Conservation (phyloP, 2,797 vertebrate genomes). For the Macropodus opercularis region DNA sequence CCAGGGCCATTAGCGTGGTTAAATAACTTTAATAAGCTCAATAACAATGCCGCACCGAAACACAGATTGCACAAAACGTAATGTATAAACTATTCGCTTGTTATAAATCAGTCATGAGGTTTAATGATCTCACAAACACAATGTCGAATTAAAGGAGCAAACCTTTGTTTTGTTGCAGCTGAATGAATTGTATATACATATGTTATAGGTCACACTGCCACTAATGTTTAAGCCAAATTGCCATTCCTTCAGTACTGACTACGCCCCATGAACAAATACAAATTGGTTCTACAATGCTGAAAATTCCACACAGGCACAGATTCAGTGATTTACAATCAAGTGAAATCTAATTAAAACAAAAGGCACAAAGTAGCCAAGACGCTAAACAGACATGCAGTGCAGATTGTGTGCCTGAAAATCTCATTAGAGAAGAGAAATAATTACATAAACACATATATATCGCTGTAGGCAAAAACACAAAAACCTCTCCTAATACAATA, state of each 20-base stretch:
- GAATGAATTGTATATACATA: slow-evolving; percentile 3
- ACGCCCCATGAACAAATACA: slow-evolving; percentile 46
- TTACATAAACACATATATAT: background rate
- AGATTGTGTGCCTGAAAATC: slow-evolving; percentile 11
- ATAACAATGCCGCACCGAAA: slow-evolving; percentile 42
- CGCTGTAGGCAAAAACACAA: background rate
- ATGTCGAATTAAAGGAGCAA: slow-evolving; percentile 19
- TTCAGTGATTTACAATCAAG: slow-evolving; percentile 68
- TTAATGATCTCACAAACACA: slow-evolving; percentile 30
- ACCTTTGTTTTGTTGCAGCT: slow-evolving; percentile 8
- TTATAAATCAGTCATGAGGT: slow-evolving; percentile 39
- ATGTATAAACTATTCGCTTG: slow-evolving; percentile 33
- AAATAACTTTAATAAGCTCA: slow-evolving; percentile 61
- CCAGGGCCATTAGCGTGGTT: slow-evolving; percentile 43
- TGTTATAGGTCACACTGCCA: slow-evolving; percentile 2
- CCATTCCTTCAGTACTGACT: slow-evolving; percentile 30
- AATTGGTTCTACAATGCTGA: slow-evolving; percentile 45
- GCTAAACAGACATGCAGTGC: slow-evolving; percentile 23
- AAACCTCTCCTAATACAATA: background rate
- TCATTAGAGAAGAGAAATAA: background rate
- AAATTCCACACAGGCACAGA: slow-evolving; percentile 58
- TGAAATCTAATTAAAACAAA: slow-evolving; percentile 70
- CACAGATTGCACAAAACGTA: slow-evolving; percentile 41
- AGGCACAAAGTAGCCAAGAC: slow-evolving; percentile 50
- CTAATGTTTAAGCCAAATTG: slow-evolving; percentile 34